A percentile compares a stretch with the other conserved stretches of the same genome.
Evolutionary conservation across 2,113 vertebrate genomes (phyloP).

Genomic region (Cromileptes altivelis): DNA sequence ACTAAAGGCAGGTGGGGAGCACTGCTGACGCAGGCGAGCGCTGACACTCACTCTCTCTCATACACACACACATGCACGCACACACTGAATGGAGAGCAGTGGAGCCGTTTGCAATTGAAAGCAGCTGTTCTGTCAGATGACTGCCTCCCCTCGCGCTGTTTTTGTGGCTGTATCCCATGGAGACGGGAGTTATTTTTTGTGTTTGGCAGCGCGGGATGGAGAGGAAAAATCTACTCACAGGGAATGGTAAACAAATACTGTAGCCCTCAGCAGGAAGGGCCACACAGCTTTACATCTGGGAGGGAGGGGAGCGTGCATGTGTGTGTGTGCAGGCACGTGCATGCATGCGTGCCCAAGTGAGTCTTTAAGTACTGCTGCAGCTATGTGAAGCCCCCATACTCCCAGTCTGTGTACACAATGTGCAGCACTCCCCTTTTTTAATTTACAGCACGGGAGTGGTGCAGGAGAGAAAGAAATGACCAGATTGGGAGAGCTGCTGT

Average conservation of each 20-base stretch:
- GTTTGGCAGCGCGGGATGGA: slow-evolving; percentile 77
- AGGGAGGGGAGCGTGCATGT: slow-evolving; percentile 3
- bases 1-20: slow-evolving; percentile 77
- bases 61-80: slow-evolving; percentile 19
- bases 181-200: slow-evolving; percentile 80
- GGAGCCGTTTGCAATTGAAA: slow-evolving; percentile 82
- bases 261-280: slow-evolving; percentile 74
- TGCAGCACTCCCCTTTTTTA: slow-evolving; percentile 35
- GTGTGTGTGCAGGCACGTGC: slow-evolving; percentile 39
- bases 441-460: slow-evolving; percentile 39
- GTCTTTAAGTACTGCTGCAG: slow-evolving; percentile 44
- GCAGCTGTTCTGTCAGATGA: slow-evolving; percentile 84
- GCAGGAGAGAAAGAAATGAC: slow-evolving; percentile 26
- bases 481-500: slow-evolving; percentile 62
- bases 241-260: slow-evolving; percentile 80
- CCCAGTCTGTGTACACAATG: slow-evolving; percentile 21
- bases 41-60: slow-evolving; percentile 38
- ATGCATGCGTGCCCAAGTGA: slow-evolving; percentile 17
- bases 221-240: slow-evolving; percentile 85
- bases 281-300: slow-evolving; percentile 70
- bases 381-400: slow-evolving; percentile 33
- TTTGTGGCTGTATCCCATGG: slow-evolving; percentile 83
- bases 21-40: slow-evolving; percentile 70
- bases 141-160: slow-evolving; percentile 75
- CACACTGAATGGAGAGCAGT: slow-evolving; percentile 51